Evolutionary conservation across 1,140 invertebrate species (phyloP).

Genomic region (Drosophila kohkoa): DNA sequence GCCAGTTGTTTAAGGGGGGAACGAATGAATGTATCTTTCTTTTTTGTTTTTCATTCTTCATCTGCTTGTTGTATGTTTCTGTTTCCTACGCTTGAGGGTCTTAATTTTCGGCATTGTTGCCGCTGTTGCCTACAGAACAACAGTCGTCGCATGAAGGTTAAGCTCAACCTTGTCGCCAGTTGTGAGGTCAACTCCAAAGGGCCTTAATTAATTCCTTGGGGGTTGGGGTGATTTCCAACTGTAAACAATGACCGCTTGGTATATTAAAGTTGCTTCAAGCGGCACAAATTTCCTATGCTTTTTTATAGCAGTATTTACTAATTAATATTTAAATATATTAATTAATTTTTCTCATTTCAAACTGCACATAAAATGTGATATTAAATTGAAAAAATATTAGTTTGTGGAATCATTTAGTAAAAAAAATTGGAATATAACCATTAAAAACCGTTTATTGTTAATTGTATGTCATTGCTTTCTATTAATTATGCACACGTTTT

Average conservation of each 20-base stretch:
- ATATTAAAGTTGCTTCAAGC: constrained; percentile 4
- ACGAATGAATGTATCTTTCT: constrained; percentile 45
- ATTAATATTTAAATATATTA: constrained; percentile 14
- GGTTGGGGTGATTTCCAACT: not conserved
- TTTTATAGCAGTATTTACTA: constrained; percentile 2
- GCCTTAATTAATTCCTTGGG: constrained; percentile 64
- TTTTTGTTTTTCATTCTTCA: not conserved
- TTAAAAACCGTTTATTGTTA: no score
- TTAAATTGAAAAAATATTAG: not conserved
- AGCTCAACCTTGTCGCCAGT: constrained; percentile 33
- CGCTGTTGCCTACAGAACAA: constrained; percentile 45
- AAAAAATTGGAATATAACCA: no score
- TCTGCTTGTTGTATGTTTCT: constrained; percentile 12
- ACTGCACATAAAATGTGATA: not conserved
- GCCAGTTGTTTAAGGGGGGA: constrained; percentile 1
- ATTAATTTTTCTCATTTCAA: not conserved
- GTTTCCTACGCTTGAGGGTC: constrained; percentile 59
- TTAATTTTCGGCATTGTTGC: constrained; percentile 75
- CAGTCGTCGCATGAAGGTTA: constrained; percentile 50
- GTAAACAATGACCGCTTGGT: constrained; percentile 17
- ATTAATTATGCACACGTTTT: no score
- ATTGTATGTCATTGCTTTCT: no score
- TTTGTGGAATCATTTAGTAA: no score
- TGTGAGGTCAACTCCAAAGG: constrained; percentile 42
- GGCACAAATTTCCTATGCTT: not conserved